Conservation (phyloP, 2,888 invertebrate genomes). For the Diplolepis rosae region DNA sequence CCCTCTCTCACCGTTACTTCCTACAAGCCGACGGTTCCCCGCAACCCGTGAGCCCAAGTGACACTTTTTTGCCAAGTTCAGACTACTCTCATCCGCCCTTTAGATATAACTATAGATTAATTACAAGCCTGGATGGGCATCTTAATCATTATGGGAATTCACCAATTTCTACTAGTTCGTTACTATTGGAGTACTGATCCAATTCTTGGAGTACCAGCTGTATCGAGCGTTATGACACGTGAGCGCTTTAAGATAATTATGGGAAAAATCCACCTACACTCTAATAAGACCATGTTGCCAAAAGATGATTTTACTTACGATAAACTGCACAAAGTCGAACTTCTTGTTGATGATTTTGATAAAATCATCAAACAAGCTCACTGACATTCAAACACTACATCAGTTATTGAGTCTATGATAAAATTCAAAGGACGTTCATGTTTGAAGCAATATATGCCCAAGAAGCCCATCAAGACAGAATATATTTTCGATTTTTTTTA, state of each 20-base stretch:
- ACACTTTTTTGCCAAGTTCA: too few species aligned
- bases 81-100: too few species aligned
- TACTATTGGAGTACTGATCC: constrained; percentile 32
- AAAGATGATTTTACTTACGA: constrained; percentile 31
- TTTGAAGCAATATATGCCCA: constrained; percentile 38
- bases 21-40: too few species aligned
- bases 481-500: constrained; percentile 35
- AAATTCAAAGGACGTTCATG: constrained; percentile 35
- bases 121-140: constrained; percentile 27
- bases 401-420: constrained; percentile 39
- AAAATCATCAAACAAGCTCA: constrained; percentile 9
- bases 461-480: constrained; percentile 22
- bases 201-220: constrained; percentile 24
- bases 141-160: constrained; percentile 34
- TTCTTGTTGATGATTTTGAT: constrained; percentile 33
- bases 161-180: constrained; percentile 17
- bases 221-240: constrained; percentile 33
- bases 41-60: too few species aligned
- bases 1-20: too few species aligned
- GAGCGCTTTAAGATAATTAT: constrained; percentile 34
- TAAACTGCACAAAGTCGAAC: constrained; percentile 38
- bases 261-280: constrained; percentile 10
- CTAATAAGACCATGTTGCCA: constrained; percentile 17
- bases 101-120: too few species aligned
- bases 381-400: constrained; percentile 31